Conservation (phyloP, 2,888 invertebrate species). For the Agrilus biguttatus region DNA sequence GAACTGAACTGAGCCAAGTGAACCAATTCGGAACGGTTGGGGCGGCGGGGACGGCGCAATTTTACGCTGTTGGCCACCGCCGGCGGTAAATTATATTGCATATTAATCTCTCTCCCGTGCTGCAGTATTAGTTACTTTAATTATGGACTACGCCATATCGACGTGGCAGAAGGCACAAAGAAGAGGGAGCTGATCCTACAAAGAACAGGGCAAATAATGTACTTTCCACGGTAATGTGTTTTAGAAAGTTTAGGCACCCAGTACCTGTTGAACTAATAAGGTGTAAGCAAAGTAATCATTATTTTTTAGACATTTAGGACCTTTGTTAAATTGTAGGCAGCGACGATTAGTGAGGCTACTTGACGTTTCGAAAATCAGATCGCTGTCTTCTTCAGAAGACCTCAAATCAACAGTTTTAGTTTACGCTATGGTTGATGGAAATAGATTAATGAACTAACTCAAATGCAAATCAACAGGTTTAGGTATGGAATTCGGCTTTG, state of each 20-base stretch:
- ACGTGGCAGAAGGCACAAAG: conserved; percentile 22
- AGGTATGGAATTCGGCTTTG: too few relatives aligned
- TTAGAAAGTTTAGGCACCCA: not conserved
- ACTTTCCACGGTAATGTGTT: not conserved
- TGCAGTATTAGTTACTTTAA: conserved; percentile 35
- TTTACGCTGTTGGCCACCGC: conserved; percentile 26
- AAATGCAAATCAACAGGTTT: too few relatives aligned
- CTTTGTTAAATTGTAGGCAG: too few relatives aligned
- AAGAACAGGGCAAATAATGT: conserved; percentile 3
- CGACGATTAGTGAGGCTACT: too few relatives aligned
- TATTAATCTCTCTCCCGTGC: conserved; percentile 30
- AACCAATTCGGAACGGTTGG: not conserved
- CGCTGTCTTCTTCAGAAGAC: too few relatives aligned
- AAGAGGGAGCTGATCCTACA: conserved; percentile 14
- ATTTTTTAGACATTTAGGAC: too few relatives aligned
- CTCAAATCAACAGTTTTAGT: too few relatives aligned
- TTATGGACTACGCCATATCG: conserved; percentile 30
- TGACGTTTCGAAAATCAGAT: too few relatives aligned
- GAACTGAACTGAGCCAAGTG: conserved; percentile 1
- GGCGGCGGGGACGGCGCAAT: conserved; percentile 18
- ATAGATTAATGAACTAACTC: too few relatives aligned
- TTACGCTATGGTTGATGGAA: too few relatives aligned
- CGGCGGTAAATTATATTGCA: conserved; percentile 33
- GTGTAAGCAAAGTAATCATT: too few relatives aligned
- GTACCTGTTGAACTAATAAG: not conserved